Conservation (phyloP, 2,797 vertebrate species). For the Siniperca obscura region DNA sequence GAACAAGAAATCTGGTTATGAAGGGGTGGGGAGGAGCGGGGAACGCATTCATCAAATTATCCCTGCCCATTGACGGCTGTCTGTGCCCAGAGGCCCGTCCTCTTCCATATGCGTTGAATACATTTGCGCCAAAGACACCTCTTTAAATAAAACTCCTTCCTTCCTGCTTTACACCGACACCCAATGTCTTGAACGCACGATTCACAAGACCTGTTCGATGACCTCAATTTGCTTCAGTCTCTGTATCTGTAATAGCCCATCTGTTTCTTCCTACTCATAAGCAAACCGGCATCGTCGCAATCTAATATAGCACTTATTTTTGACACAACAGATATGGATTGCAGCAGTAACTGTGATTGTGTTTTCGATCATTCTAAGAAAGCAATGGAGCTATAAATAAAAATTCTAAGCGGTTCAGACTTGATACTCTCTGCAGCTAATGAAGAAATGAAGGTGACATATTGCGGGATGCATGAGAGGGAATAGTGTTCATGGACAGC, state of each 20-base stretch:
- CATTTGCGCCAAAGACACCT: conserved; percentile 60
- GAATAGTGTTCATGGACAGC: neutral
- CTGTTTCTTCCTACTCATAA: conserved; percentile 70
- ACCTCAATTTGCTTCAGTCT: conserved; percentile 80
- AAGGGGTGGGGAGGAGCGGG: conserved; percentile 19
- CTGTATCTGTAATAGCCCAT: conserved; percentile 77
- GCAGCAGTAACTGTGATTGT: conserved; percentile 57
- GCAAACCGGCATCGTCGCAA: conserved; percentile 43
- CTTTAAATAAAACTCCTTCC: conserved; percentile 69
- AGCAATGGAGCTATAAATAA: conserved; percentile 61
- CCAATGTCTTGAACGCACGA: conserved; percentile 43
- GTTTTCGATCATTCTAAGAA: conserved; percentile 49
- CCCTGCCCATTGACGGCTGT: conserved; percentile 72
- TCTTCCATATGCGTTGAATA: conserved; percentile 53
- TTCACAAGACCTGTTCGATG: conserved; percentile 69
- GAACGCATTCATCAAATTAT: conserved; percentile 74
- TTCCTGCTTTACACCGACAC: conserved; percentile 24
- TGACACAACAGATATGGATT: conserved; percentile 58
- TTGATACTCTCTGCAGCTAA: conserved; percentile 46
- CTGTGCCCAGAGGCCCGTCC: conserved; percentile 67
- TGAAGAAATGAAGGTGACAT: conserved; percentile 58
- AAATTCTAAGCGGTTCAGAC: conserved; percentile 50
- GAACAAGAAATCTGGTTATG: conserved; percentile 68
- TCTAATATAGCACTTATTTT: conserved; percentile 65
- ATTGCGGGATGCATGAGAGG: conserved; percentile 17